Conservation (phyloP, 2,888 invertebrate genomes). For the Psococerastis gibbosa region DNA sequence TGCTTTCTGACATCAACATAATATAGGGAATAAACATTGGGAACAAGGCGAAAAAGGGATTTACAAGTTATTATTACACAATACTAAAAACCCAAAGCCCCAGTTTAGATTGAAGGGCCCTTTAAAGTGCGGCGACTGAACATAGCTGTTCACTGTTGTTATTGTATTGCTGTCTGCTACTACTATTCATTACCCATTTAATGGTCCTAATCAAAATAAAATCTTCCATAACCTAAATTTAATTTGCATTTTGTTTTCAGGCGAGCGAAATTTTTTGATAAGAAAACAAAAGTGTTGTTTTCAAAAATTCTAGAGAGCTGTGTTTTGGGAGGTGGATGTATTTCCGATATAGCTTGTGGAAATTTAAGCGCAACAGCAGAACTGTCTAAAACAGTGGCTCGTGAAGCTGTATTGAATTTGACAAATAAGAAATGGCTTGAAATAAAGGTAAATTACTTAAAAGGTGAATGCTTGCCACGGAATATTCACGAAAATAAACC, state of each 20-base stretch:
- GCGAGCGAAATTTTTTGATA: conserved; percentile 1
- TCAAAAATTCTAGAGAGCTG: background rate
- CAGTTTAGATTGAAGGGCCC: too few relatives aligned
- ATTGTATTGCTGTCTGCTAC: background rate
- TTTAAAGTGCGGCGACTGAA: too few relatives aligned
- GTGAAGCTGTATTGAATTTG: background rate
- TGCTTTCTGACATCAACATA: too few relatives aligned
- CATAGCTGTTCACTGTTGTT: background rate
- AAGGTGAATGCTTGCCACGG: background rate
- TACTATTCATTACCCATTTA: background rate
- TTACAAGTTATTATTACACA: too few relatives aligned
- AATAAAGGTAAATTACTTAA: conserved; percentile 5
- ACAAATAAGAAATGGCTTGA: background rate
- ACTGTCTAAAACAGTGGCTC: conserved; percentile 2
- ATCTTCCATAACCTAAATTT: background rate
- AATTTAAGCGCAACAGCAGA: background rate
- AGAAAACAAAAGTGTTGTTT: background rate
- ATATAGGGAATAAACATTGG: too few relatives aligned
- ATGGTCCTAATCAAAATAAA: background rate
- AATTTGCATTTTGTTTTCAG: background rate
- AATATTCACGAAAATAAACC: background rate
- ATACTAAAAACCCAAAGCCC: too few relatives aligned
- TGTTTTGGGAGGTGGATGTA: background rate
- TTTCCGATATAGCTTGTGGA: background rate
- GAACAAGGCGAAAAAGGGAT: too few relatives aligned